Evolutionary conservation across 1,140 invertebrate species (phyloP).

Genomic region (Pantala flavescens): DNA sequence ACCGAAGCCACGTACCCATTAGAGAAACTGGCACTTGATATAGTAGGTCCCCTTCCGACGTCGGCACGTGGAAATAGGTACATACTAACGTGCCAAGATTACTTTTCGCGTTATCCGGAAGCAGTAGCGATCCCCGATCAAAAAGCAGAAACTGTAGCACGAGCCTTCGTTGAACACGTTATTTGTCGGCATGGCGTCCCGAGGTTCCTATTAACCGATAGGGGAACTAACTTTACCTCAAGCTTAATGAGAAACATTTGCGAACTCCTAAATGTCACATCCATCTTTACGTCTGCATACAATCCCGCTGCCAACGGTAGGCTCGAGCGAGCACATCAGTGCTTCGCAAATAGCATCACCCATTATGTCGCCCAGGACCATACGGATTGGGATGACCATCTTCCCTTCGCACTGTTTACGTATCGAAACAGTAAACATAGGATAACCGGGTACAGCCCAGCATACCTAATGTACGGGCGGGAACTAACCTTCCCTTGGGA

Average conservation of each 20-base stretch:
- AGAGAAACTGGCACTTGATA: not conserved
- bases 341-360: not conserved
- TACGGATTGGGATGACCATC: not conserved
- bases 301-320: not conserved
- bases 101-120: not conserved
- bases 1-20: not conserved
- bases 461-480: not conserved
- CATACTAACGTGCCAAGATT: not conserved
- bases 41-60: not conserved
- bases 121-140: not conserved
- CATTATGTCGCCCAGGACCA: not conserved
- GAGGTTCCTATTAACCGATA: not conserved
- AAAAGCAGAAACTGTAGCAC: not conserved
- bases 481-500: not conserved
- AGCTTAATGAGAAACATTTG: not conserved
- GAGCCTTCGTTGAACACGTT: not conserved
- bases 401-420: not conserved
- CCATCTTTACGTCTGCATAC: not conserved
- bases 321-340: not conserved
- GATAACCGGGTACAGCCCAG: not conserved
- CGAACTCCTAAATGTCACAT: not conserved
- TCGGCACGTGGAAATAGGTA: not conserved
- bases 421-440: not conserved
- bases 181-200: not conserved
- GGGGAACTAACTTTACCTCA: not conserved